phyloP scores from a whole-genome alignment of 1,140 invertebrate genomes.

The Drosophila nasuta region DNA sequence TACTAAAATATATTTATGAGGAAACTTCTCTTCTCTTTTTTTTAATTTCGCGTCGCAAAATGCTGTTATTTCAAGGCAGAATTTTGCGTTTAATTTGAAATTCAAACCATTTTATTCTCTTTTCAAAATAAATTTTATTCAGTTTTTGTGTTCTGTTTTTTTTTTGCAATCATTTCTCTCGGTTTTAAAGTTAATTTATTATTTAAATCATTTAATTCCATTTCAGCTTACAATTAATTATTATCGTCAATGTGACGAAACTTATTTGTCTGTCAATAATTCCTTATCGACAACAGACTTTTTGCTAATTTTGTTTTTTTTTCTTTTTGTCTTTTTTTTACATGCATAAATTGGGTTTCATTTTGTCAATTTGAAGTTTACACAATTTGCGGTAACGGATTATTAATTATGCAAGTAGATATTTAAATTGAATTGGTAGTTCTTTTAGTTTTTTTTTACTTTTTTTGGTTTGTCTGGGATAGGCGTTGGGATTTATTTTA shows the following conservation, averaged over 20 bases:
- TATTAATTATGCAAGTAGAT: slow-evolving; percentile 77
- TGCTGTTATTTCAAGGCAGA: neutral
- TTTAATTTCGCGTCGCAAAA: no score
- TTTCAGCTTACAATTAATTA: slow-evolving; percentile 78
- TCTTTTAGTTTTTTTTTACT: slow-evolving; percentile 4
- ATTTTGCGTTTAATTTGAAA: neutral
- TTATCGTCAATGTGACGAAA: slow-evolving; percentile 84
- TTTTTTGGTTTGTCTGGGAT: slow-evolving; percentile 35
- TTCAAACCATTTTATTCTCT: slow-evolving; percentile 42
- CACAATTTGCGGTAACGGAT: slow-evolving; percentile 72
- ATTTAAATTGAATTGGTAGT: slow-evolving; percentile 81
- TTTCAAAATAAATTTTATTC: slow-evolving; percentile 84
- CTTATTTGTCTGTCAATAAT: slow-evolving; percentile 84
- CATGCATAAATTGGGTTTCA: slow-evolving; percentile 68
- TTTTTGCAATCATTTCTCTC: slow-evolving; percentile 79
- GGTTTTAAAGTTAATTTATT: slow-evolving; percentile 82
- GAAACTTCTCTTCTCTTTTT: no score
- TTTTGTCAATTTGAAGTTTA: slow-evolving; percentile 60
- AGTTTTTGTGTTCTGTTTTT: slow-evolving; percentile 66
- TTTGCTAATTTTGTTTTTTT: slow-evolving; percentile 59
- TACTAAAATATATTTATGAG: no score
- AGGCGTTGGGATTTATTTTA: slow-evolving; percentile 44
- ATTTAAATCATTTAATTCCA: slow-evolving; percentile 82
- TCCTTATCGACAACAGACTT: slow-evolving; percentile 83
- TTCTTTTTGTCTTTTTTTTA: slow-evolving; percentile 58